Evolutionary conservation across 1,140 invertebrate species (phyloP).

Genomic region (Meloidogyne hapla): DNA sequence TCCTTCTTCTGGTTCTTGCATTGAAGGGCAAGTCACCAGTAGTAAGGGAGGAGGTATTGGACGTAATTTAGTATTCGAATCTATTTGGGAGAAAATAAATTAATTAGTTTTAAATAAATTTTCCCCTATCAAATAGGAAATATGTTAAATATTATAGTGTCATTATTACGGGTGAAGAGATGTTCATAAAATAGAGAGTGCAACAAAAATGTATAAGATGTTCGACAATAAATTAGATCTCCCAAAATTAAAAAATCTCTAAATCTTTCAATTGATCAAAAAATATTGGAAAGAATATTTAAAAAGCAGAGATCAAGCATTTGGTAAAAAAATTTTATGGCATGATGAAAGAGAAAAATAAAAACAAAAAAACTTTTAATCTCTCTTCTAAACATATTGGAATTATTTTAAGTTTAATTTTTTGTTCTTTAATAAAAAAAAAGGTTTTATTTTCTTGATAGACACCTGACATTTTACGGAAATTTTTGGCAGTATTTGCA

Average conservation of each 20-base stretch:
- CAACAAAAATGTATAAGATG: too few relatives aligned
- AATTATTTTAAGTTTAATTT: background rate
- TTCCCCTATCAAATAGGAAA: too few relatives aligned
- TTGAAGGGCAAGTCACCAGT: constrained; percentile 26
- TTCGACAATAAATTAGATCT: background rate
- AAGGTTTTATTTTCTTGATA: background rate
- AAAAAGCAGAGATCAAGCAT: constrained; percentile 1
- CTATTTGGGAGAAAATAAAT: background rate
- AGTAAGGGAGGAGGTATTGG: constrained; percentile 25
- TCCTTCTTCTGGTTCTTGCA: constrained; percentile 20
- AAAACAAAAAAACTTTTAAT: background rate
- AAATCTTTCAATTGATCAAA: background rate
- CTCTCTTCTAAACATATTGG: background rate
- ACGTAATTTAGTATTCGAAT: constrained; percentile 5
- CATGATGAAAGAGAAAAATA: background rate
- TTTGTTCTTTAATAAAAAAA: background rate
- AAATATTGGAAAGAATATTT: background rate
- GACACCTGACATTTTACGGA: background rate
- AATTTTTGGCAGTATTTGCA: too few relatives aligned
- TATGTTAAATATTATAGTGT: too few relatives aligned
- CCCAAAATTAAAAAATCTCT: background rate
- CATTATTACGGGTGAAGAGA: too few relatives aligned
- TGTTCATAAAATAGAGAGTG: too few relatives aligned
- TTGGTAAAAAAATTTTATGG: background rate
- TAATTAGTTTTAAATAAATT: background rate